Evolutionary conservation across 2,797 vertebrate species (phyloP), one percentile per base, ranked within the genome.

Genomic region (Ceryle rudis): DNA sequence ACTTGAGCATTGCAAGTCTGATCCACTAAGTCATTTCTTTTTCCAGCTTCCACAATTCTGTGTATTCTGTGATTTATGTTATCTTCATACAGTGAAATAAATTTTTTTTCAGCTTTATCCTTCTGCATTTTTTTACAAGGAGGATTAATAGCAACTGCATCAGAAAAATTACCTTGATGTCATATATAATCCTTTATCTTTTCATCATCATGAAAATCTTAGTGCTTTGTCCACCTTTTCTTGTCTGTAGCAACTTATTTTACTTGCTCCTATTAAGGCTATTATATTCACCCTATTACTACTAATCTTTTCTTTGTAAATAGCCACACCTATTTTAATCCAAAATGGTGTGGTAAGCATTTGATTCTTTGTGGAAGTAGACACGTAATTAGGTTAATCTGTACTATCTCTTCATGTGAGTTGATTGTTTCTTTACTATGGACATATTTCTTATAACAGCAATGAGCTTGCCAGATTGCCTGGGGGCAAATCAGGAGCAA

Each of bases 291-390:
- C 98, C 93, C 90, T 94, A 98, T 98, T 99, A 99, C 99, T 99
- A 98, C 99, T 99, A 99, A 98, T 99, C 99, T 99, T 98, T 98
- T 98, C 98, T 98, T 98, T 98, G 97, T 98, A 99, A 99, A 98
- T 98, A 98, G 98, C 99, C 99, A 99, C 99, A 99, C 99, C 99
- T 99, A 98, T 98, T 98, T 99, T 98, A 99, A 98, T 98, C 98
- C 75, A 39, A 96, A 98, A 90, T 26, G 87, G 98, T 98, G 98
- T 97, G 95, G 98, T 97, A 98, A 99, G 99, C 98, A 98, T 98
- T 98, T 99, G 98, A 98, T 98, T 98, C 98, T 98, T 99, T 99
- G 98, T 99, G 98, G 98, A 95, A 97, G 98, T 97, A 98, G 98
- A 98, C 98, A 98, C 98, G 97, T 98, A 98, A 99, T 99, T 98